Evolutionary conservation across 2,113 vertebrate species (phyloP), one percentile per base, ranked within the genome.

Genomic region (Chitala chitala): DNA sequence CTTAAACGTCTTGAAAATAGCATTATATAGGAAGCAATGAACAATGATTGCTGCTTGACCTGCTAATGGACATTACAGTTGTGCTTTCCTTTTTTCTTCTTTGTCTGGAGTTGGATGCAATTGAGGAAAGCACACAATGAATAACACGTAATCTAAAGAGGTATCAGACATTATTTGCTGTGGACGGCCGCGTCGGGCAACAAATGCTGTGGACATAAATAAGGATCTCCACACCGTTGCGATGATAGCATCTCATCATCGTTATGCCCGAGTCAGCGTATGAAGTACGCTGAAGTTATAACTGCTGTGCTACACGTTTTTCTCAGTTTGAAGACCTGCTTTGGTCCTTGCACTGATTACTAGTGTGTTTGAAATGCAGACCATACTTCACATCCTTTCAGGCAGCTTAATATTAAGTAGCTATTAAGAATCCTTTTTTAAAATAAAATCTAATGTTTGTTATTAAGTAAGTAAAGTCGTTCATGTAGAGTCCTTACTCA

Each of bases 21-120:
- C 79, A 84, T 73, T 84, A 78, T 82, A 87, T 88, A 84, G 80
- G 84, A 87, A 90, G 87, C 83, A 86, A 87, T 89, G 88, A 88
- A 90, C 88, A 91, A 87, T 91, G 89, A 90, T 88, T 90, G 84
- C 82, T 88, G 84, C 85, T 84, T 89, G 89, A 89, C 87, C 87
- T 75, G 71, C 83, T 91, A 90, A 91, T 91, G 84, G 83, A 86
- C 88, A 54, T 81, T 89, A 63, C 90, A 90, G 87, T 81, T 6
- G 72, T 51, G 59, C 72, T 51, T 56, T 69, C 76, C 77, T 10
- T 65, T 46, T 66, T 0, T 3, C 51, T 29, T 36, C 26, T 77
- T 44, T 15, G 22, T 44, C 20, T 70, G 64, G 38, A 73, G 54
- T 46, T 50, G 38, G 58, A 22, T 50, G 29, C 40, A 51, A 56